Conservation (phyloP, 2,797 vertebrate species). For the Acridotheres tristis region DNA sequence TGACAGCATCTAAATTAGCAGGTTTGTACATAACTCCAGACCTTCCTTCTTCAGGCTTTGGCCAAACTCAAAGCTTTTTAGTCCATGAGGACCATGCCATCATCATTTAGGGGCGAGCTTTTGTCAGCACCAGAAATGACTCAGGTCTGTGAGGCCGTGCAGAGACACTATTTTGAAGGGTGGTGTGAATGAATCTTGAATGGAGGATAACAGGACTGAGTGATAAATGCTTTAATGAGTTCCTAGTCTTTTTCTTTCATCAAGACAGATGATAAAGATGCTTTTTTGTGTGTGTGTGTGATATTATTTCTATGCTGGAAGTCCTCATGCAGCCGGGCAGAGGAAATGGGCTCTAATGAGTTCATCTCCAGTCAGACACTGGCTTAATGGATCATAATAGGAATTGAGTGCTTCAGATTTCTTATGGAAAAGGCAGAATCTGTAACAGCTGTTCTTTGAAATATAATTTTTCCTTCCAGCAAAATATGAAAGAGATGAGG, state of each 20-base stretch:
- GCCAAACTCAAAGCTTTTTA: background rate
- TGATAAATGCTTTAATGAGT: background rate
- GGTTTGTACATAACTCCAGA: background rate
- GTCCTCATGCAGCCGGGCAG: background rate
- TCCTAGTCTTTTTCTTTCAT: background rate
- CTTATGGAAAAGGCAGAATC: background rate
- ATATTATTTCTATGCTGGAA: background rate
- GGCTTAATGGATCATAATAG: background rate
- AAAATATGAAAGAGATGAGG: background rate
- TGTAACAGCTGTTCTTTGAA: background rate
- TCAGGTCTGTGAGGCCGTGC: background rate
- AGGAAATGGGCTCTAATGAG: background rate
- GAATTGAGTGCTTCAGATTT: background rate
- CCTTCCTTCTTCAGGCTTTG: background rate
- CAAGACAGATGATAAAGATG: background rate
- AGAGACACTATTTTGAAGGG: background rate
- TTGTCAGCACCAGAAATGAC: background rate
- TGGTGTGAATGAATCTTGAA: background rate
- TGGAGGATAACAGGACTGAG: background rate
- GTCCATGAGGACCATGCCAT: too few relatives aligned
- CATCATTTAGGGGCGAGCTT: background rate
- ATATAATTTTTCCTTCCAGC: background rate
- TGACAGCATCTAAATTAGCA: background rate
- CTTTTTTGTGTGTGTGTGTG: background rate
- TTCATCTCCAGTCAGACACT: background rate